Conservation (phyloP, 1,140 invertebrate species). For the Drosophila yakuba region DNA sequence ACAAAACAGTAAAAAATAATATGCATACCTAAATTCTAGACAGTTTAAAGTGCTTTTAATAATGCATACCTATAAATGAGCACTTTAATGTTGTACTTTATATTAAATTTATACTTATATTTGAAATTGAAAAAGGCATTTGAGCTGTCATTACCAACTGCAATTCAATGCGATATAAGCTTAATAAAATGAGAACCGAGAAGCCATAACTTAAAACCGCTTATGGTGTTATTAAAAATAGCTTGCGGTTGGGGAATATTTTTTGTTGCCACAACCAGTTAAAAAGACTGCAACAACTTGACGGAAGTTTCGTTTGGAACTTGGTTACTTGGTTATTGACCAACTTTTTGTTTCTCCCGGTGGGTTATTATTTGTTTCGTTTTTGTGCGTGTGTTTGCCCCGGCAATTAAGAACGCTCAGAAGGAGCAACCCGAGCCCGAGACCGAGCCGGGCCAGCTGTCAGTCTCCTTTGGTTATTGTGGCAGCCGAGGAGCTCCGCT, state of each 20-base stretch:
- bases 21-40: no score
- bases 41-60: no score
- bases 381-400: conserved; percentile 36
- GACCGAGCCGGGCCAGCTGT: conserved; percentile 7
- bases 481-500: conserved; percentile 19
- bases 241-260: not conserved
- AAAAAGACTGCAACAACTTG: not conserved
- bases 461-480: conserved; percentile 31
- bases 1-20: no score
- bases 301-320: conserved; percentile 9
- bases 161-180: not conserved
- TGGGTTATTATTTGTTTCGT: conserved; percentile 17
- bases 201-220: not conserved
- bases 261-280: not conserved
- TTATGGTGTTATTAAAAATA: not conserved
- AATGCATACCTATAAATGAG: no score
- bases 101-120: no score
- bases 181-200: not conserved
- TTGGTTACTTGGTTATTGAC: conserved; percentile 7
- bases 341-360: conserved; percentile 7
- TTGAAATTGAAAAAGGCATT: no score
- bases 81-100: no score
- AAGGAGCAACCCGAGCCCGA: conserved; percentile 25
- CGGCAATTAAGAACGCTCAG: conserved; percentile 67
- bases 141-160: no score